Base-by-base conservation (phyloP, 2,888 invertebrate genomes). In the Drosophila mimica region DNA sequence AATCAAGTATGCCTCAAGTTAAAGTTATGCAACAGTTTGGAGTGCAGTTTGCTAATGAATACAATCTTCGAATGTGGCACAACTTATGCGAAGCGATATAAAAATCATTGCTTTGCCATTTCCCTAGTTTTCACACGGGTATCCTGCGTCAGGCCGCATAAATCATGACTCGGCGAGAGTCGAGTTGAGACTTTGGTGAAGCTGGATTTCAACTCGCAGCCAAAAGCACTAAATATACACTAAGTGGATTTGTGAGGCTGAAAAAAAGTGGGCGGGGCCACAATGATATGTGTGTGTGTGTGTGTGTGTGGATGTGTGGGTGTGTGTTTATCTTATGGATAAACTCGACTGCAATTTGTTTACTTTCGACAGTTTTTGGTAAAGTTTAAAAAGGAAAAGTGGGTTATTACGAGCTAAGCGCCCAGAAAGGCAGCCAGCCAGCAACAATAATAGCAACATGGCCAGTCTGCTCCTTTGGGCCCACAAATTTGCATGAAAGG, bases 321-420 rank as follows among this genome's bases (percentile, higher is more conserved):
- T 58, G 31, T 56, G 57, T 72, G 63, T 57, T 70, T 71, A 68
- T 48, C 60, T 73, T 67, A 72, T 61, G 81, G 78, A 86, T 88
- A 85, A 88, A 83, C 84, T 84, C 86, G 60, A 76, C 82, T 88
- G 89, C 89, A 88, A 89, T 88, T 88, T 88, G 88, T 89, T 88
- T 89, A 86, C 89, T 88, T 89, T 89, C 89, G 89, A 89, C 89
- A 82, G 83, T 88, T 81, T 84, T 81, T 72, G 74, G 76, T 56
- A 71, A 82, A 82, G 83, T 88, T 80, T 80, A 74, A 54, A n/a
- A n/a, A 38, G 28, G 28, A 38, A 73, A 80, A 71, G 76, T 83
- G 85, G 87, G 79, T 88, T 88, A 88, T 87, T 88, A 87, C 78
- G 73, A 81, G 88, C 88, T 88, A 81, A 88, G 82, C 79, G 72